These are phyloP conservation scores for Sebastes baramenuke DNA, from an alignment of 2,797 vertebrate species.

Conservation along the genomic window DNA sequence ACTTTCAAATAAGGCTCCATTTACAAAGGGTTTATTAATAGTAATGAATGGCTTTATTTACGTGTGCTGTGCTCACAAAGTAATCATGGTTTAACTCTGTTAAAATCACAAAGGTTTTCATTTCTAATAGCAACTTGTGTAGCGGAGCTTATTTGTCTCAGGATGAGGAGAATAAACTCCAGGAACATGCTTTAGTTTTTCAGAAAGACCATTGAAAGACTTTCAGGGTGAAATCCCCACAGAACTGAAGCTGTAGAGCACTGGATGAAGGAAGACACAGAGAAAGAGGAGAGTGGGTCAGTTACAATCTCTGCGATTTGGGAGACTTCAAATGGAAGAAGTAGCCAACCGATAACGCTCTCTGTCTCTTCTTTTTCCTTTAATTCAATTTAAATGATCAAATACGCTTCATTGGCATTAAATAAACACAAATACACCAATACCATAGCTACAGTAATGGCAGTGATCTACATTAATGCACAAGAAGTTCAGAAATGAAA, in stretches of 20 bases:
- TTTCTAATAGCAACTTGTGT: not conserved
- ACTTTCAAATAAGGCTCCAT: not conserved
- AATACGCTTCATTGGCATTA: not conserved
- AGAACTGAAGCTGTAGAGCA: not conserved
- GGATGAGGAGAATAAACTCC: not conserved
- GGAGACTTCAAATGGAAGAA: slow-evolving; percentile 28
- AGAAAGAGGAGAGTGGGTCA: slow-evolving; percentile 17
- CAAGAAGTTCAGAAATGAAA: not conserved
- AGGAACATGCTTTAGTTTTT: not conserved
- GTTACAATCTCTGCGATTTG: slow-evolving; percentile 16
- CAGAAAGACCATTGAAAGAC: not conserved
- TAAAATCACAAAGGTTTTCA: not conserved
- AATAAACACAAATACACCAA: not conserved
- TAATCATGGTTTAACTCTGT: accelerated
- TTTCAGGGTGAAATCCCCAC: not conserved
- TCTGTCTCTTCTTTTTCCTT: not conserved
- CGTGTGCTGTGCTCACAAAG: not conserved
- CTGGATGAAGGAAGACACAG: not conserved
- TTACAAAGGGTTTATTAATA: not conserved
- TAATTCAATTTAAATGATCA: not conserved
- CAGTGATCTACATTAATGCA: not conserved
- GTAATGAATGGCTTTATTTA: not conserved
- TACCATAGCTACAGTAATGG: not conserved
- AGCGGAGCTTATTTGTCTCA: not conserved
- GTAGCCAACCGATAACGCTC: slow-evolving; percentile 32